These are phyloP conservation scores for Machimus atricapillus DNA, from an alignment of 2,888 invertebrate species.

Conservation along the genomic window DNA sequence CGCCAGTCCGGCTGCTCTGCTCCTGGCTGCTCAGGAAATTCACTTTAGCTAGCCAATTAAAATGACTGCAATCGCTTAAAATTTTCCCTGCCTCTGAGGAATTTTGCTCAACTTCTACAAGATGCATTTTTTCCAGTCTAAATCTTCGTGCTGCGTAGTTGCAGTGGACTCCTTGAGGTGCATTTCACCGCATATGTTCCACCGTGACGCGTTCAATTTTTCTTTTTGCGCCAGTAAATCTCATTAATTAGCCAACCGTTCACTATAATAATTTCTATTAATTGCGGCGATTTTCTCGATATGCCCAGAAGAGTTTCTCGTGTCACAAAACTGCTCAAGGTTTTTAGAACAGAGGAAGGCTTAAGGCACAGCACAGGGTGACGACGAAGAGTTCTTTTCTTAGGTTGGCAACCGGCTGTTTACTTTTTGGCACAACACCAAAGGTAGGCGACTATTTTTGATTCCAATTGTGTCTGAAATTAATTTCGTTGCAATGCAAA, in stretches of 20 bases:
- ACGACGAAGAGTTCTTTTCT: not conserved
- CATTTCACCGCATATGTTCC: not conserved
- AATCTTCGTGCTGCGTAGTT: slow-evolving; percentile 10
- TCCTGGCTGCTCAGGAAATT: not conserved
- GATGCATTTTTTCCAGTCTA: slow-evolving; percentile 34
- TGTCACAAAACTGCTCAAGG: not conserved
- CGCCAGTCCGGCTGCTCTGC: not conserved
- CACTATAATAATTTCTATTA: slow-evolving; percentile 18
- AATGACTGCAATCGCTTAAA: not conserved
- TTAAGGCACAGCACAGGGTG: not conserved
- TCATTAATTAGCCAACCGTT: slow-evolving; percentile 16
- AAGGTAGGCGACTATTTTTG: slow-evolving; percentile 25
- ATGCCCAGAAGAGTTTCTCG: not conserved
- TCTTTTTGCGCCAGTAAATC: slow-evolving; percentile 8
- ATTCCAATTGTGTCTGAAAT: slow-evolving; percentile 20
- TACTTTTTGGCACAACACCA: not conserved
- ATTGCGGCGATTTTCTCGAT: slow-evolving; percentile 3
- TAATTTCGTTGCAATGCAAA: not conserved
- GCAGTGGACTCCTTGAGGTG: not conserved
- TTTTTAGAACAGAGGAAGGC: not conserved
- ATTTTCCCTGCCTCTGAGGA: not conserved
- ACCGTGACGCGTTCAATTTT: slow-evolving; percentile 27
- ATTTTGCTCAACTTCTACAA: not conserved
- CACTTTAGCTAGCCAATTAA: slow-evolving; percentile 7
- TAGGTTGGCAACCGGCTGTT: slow-evolving; percentile 5